phyloP scores from a whole-genome alignment of 2,113 vertebrate genomes.

The Sturnus vulgaris region DNA sequence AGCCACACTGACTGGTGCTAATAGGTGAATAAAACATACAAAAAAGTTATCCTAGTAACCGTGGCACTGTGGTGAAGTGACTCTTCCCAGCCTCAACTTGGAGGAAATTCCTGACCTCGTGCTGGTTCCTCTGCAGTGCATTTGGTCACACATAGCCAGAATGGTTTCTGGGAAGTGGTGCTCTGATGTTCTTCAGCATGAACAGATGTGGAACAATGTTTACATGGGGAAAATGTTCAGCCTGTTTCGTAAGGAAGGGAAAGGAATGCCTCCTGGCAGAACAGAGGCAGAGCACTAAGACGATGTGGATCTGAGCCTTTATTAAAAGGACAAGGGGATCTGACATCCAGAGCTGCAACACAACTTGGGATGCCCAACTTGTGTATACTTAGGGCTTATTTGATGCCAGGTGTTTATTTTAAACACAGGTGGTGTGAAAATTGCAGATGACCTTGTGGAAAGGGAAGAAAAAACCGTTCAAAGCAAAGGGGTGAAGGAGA shows the following conservation, averaged over 20 bases:
- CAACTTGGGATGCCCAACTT: background rate
- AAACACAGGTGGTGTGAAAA: background rate
- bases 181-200: conserved; percentile 25
- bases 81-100: background rate
- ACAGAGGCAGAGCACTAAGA: background rate
- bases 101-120: background rate
- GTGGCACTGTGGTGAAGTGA: background rate
- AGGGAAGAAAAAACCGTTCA: background rate
- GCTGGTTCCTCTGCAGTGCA: background rate
- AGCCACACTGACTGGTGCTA: background rate
- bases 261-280: conserved; percentile 37
- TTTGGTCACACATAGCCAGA: background rate
- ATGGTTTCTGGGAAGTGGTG: conserved; percentile 2
- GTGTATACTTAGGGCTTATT: background rate
- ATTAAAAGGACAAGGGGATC: background rate
- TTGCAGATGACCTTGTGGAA: background rate
- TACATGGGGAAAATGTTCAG: background rate
- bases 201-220: conserved; percentile 48
- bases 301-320: background rate
- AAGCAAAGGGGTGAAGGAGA: background rate
- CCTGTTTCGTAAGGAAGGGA: background rate
- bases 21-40: background rate
- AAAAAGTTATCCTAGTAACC: background rate
- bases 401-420: background rate
- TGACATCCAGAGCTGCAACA: background rate